Conservation (phyloP, 1,140 invertebrate genomes). For the Hyphantria cunea region DNA sequence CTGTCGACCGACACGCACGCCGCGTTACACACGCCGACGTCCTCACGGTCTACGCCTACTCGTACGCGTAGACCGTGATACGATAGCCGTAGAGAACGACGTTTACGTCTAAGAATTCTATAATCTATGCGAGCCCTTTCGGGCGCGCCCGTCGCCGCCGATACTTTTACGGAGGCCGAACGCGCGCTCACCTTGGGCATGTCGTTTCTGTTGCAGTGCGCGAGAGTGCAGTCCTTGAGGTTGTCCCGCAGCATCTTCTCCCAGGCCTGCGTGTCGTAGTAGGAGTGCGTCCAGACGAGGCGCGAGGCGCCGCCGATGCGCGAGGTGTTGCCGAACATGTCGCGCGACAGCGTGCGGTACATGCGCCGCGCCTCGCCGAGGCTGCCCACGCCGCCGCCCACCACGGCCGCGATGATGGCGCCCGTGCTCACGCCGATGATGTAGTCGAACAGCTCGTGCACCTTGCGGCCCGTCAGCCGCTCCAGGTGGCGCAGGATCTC, state of each 20-base stretch:
- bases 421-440: slow-evolving; percentile 97
- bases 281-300: slow-evolving; percentile 93
- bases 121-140: no score
- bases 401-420: slow-evolving; percentile 87
- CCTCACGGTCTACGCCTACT: no score
- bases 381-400: slow-evolving; percentile 71
- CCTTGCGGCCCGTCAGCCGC: slow-evolving; percentile 85
- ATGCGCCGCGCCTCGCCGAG: slow-evolving; percentile 67
- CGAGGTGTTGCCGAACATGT: slow-evolving; percentile 74
- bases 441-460: slow-evolving; percentile 92
- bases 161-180: no score
- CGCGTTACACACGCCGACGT: no score
- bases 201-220: slow-evolving; percentile 79
- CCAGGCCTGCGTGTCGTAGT: slow-evolving; percentile 94
- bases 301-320: slow-evolving; percentile 85
- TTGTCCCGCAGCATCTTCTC: slow-evolving; percentile 90
- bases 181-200: slow-evolving; percentile 56
- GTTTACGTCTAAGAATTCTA: no score
- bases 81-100: no score
- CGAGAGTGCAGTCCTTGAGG: slow-evolving; percentile 86
- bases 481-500: slow-evolving; percentile 91
- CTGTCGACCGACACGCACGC: neutral
- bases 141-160: no score
- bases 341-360: slow-evolving; percentile 67
- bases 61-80: no score